Base-by-base conservation (phyloP, 1,140 invertebrate genomes). In the Sycophila sp. region DNA sequence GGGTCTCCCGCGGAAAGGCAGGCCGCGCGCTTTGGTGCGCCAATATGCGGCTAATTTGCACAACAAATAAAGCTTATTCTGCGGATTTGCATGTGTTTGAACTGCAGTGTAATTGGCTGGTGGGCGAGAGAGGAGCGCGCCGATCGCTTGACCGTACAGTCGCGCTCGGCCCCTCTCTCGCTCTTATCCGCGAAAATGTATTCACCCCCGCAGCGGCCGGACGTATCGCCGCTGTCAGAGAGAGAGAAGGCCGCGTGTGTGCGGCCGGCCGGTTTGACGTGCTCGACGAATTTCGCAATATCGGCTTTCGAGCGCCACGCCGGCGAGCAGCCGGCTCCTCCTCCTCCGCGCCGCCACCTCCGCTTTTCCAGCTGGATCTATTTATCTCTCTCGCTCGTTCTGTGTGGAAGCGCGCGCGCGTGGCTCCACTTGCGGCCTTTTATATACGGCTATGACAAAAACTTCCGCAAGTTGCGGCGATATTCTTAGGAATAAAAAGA, bases 51-150 rank as follows among this genome's bases (percentile, higher is more conserved):
- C 83, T 85, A 84, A 85, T 86, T 86, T 86, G 83, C 83, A 86
- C 84, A 85, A 86, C 85, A 86, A 86, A 86, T 86, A 86, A 86
- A 86, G 83, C 83, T 86, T 84, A 85, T 85, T 84, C 83, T 79
- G 75, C 74, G 79, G 83, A 86, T 86, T 86, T 86, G 85, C 85
- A 86, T 86, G 83, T 85, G 83, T 86, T 86, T 86, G 84, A 86
- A 86, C 84, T 84, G 78, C 81, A 80, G 80, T 86, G 83, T 86
- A 86, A 86, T 86, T 86, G 83, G 82, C 78, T 85, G 78, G 42
- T 59, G 15, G 56, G 42, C 28, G 49, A 53, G n/a, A n/a, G n/a
- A n/a, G n/a, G n/a, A n/a, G n/a, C n/a, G n/a, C n/a, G n/a, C n/a
- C n/a, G n/a, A n/a, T n/a, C n/a, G n/a, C n/a, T n/a, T n/a, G n/a